These are phyloP conservation scores for Halcyon badia DNA, from an alignment of 2,797 vertebrate genomes.

Conservation along the genomic window DNA sequence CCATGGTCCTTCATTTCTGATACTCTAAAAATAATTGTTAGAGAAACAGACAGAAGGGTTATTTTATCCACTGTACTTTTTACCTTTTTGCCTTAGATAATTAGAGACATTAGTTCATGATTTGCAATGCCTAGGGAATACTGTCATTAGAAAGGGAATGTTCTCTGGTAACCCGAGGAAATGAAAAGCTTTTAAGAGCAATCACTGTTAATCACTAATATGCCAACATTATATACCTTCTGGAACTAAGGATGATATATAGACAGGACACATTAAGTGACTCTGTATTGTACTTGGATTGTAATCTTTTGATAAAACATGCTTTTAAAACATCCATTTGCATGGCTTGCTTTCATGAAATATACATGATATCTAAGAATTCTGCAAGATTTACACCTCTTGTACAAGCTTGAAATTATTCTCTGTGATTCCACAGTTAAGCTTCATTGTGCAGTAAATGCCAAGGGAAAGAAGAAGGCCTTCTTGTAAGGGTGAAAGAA, in stretches of 20 bases:
- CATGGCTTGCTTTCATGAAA: background rate
- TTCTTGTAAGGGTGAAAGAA: background rate
- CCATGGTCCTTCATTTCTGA: background rate
- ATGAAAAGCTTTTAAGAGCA: slow-evolving; percentile 57
- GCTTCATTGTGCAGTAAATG: background rate
- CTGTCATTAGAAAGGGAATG: slow-evolving; percentile 36
- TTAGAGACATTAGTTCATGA: slow-evolving; percentile 28
- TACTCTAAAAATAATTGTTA: background rate
- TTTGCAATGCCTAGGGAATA: slow-evolving; percentile 30
- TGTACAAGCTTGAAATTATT: background rate
- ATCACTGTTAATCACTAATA: slow-evolving; percentile 54
- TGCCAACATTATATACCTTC: background rate
- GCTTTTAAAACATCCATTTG: background rate
- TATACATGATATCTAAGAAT: background rate
- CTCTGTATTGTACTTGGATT: background rate
- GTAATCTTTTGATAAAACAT: background rate
- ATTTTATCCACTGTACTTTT: background rate
- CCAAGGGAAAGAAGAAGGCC: rapidly evolving
- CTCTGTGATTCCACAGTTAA: background rate
- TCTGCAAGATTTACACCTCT: background rate
- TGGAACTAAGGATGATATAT: background rate
- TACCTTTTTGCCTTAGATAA: slow-evolving; percentile 15
- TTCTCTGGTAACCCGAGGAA: slow-evolving; percentile 50
- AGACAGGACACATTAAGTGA: background rate
- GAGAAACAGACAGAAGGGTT: background rate